phyloP scores from a whole-genome alignment of 2,888 invertebrate species.

The Spilarctia lutea region DNA sequence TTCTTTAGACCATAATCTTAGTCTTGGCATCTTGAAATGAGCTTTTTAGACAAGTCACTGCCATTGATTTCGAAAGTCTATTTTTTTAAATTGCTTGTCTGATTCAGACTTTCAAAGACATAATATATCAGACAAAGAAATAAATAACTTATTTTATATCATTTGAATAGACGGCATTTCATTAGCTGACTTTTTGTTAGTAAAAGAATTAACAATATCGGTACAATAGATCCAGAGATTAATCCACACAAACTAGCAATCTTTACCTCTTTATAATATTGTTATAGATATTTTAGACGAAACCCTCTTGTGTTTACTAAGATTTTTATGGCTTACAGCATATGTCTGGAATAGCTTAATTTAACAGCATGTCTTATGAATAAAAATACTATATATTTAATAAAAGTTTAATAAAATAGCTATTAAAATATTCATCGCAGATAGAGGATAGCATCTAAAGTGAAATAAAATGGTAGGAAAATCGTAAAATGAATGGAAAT shows the following conservation, averaged over 20 bases:
- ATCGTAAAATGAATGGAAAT: background rate
- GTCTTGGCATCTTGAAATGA: background rate
- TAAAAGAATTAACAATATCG: too few species aligned
- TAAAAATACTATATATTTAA: background rate
- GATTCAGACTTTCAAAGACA: background rate
- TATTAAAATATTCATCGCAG: background rate
- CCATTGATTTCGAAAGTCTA: background rate
- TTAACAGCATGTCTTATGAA: background rate
- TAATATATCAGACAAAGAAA: too few species aligned
- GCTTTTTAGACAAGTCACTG: background rate
- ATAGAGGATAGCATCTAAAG: background rate
- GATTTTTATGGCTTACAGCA: background rate
- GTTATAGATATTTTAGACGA: background rate
- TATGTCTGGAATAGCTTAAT: background rate
- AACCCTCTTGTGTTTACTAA: background rate
- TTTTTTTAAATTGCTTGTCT: background rate
- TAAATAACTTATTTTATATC: too few species aligned
- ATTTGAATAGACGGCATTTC: too few species aligned
- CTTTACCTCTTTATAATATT: too few species aligned
- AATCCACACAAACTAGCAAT: too few species aligned
- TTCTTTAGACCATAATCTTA: background rate
- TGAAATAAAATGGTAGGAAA: background rate
- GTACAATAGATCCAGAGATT: too few species aligned
- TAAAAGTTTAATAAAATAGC: background rate
- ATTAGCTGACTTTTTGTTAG: too few species aligned